phyloP scores from a whole-genome alignment of 2,888 invertebrate genomes.

The Colostygia pectinataria region DNA sequence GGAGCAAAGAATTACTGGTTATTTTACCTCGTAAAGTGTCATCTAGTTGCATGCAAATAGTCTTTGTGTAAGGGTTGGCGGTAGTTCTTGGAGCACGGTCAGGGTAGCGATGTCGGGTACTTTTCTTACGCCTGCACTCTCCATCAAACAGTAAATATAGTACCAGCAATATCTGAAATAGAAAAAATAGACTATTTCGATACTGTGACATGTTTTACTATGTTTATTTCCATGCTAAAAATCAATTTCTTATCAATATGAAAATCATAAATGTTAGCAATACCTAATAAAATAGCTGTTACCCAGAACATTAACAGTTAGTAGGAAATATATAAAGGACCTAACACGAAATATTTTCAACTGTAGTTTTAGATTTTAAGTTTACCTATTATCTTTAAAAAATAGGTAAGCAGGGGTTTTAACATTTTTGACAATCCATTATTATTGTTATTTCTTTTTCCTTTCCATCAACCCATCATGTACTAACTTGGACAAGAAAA shows the following conservation, averaged over 20 bases:
- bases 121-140: conserved; percentile 8
- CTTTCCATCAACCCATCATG: too few relatives aligned
- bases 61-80: conserved; percentile 34
- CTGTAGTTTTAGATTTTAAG: too few relatives aligned
- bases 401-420: too few relatives aligned
- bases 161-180: conserved; percentile 2
- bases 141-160: conserved; percentile 4
- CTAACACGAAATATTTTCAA: neutral
- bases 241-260: conserved; percentile 11
- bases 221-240: neutral
- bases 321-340: too few relatives aligned
- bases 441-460: too few relatives aligned
- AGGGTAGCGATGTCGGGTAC: conserved; percentile 17
- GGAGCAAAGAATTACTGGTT: neutral
- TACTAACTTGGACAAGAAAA: too few relatives aligned
- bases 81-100: conserved; percentile 8
- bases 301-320: neutral
- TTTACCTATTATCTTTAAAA: too few relatives aligned
- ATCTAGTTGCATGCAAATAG: conserved; percentile 46
- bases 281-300: conserved; percentile 5
- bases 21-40: conserved; percentile 48
- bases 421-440: too few relatives aligned
- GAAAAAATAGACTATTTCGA: neutral
- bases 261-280: conserved; percentile 2
- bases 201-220: conserved; percentile 3